A percentile compares a stretch with the other conserved stretches of the same genome.
Evolutionary conservation across 2,888 invertebrate species (phyloP).

Genomic region (Endotricha flammealis): DNA sequence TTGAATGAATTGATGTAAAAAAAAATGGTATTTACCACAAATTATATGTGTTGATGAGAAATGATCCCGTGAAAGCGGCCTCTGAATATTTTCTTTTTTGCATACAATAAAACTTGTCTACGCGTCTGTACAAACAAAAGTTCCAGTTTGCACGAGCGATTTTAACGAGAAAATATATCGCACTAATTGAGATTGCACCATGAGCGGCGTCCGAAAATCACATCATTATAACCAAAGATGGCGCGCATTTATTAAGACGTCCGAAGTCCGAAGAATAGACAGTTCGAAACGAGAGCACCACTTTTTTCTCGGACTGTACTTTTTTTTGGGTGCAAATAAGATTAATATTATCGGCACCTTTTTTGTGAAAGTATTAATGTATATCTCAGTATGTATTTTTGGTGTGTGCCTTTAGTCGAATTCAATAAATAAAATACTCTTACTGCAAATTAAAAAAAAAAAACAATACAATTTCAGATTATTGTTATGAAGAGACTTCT

Average conservation of each 20-base stretch:
- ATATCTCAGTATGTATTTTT: too few species aligned
- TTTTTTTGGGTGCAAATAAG: slow-evolving; percentile 11
- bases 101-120: too few species aligned
- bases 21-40: too few species aligned
- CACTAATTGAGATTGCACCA: slow-evolving; percentile 76
- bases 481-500: too few species aligned
- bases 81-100: too few species aligned
- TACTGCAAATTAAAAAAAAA: too few species aligned
- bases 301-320: slow-evolving; percentile 37
- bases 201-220: slow-evolving; percentile 51
- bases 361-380: not conserved
- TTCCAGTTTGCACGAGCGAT: slow-evolving; percentile 46
- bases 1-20: slow-evolving; percentile 13
- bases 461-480: too few species aligned
- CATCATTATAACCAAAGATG: slow-evolving; percentile 67
- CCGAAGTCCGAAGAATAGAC: slow-evolving; percentile 57
- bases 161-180: slow-evolving; percentile 73
- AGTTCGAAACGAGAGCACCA: slow-evolving; percentile 51
- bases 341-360: not conserved
- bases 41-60: too few species aligned
- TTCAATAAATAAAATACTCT: too few species aligned
- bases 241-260: slow-evolving; percentile 70
- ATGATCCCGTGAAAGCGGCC: too few species aligned
- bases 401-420: too few species aligned
- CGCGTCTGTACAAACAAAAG: slow-evolving; percentile 47